Base-by-base conservation (phyloP, 2,113 vertebrate genomes). In the Amia ocellicauda region DNA sequence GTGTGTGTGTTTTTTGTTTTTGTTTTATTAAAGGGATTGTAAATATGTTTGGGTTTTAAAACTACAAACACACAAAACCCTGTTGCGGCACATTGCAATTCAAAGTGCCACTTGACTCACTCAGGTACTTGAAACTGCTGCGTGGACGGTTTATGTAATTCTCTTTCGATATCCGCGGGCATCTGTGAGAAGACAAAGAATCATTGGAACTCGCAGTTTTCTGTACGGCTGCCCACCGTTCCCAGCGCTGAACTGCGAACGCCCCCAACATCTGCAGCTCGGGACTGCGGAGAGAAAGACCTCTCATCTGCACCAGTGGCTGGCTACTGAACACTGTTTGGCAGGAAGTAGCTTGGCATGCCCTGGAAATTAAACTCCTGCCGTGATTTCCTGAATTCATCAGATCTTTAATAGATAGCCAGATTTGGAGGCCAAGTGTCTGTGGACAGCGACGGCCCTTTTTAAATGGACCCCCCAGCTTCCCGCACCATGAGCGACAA, bases 311-410 rank as follows among this genome's bases (percentile, higher is more conserved):
- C 76, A 68, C 79, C 79, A 72, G 80, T 82, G 81, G 77, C 60
- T 61, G 72, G 62, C 67, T 74, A 73, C 62, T 53, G 72, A 63
- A 77, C 68, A 71, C 45, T 63, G 70, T 79, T 80, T 87, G 86
- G 85, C 85, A 86, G 79, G 69, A 75, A 53, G 23, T 66, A 71
- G 60, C 78, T 73, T 77, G 79, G 80, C 76, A 49, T 62, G 62
- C 69, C 69, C 72, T 42, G 36, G 73, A 75, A 78, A 75, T 77
- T 70, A 69, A 76, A 78, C 81, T 80, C 80, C 82, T 66, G 66
- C 77, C 80, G 83, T 68, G 79, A 80, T 80, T 78, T 84, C 81
- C 74, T 62, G 59, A 69, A 79, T 72, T 76, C 77, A 78, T 82
- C 78, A 72, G 80, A 79, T 79, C 70, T 67, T 77, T 74, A 75